These are phyloP conservation scores for Sebastes umbrosus DNA, from an alignment of 2,797 vertebrate genomes.

Conservation along the genomic window DNA sequence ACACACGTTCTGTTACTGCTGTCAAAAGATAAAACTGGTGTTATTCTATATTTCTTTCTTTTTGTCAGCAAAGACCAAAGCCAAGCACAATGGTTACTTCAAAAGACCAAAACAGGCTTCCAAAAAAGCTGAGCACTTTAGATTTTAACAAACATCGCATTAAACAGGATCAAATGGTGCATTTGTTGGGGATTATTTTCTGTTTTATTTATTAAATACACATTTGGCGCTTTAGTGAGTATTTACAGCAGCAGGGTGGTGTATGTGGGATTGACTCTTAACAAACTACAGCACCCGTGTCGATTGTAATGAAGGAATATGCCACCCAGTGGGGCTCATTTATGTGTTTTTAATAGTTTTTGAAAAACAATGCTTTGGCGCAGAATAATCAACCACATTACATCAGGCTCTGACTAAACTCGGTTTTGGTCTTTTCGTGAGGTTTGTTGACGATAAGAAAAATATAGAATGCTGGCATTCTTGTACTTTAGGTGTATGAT, in stretches of 20 bases:
- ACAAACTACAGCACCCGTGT: background rate
- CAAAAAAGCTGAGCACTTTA: background rate
- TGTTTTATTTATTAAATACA: background rate
- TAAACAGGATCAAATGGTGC: background rate
- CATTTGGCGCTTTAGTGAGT: background rate
- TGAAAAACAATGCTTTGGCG: background rate
- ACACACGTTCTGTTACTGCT: background rate
- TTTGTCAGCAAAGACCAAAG: background rate
- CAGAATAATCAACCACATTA: background rate
- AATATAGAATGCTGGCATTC: background rate
- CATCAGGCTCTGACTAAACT: background rate
- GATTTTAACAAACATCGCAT: background rate
- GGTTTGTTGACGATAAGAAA: background rate
- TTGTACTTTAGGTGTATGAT: background rate
- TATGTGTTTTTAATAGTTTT: background rate
- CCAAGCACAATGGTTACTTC: background rate
- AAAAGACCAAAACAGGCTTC: background rate
- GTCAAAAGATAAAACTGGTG: background rate
- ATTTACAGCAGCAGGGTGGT: background rate
- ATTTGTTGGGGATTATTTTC: background rate
- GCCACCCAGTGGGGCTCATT: background rate
- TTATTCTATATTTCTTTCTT: background rate
- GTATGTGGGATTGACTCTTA: background rate
- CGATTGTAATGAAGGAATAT: background rate
- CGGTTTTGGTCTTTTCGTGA: background rate